Conservation (phyloP, 1,140 invertebrate species). For the Drosophila tani region DNA sequence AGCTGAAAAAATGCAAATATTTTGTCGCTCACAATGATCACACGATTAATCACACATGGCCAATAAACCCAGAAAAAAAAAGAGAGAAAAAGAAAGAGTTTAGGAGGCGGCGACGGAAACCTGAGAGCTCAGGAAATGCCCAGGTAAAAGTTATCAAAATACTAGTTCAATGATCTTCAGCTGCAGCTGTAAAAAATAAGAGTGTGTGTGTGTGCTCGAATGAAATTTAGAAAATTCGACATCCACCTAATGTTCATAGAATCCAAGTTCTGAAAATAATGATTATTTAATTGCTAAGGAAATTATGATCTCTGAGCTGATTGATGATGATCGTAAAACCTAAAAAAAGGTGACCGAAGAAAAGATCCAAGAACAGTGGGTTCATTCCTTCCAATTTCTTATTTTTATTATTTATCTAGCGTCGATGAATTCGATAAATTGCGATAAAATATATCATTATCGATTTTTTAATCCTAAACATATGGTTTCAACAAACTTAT, state of each 20-base stretch:
- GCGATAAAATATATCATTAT: too few relatives aligned
- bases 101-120: constrained; percentile 40
- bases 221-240: neutral
- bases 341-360: neutral
- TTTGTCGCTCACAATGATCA: constrained; percentile 31
- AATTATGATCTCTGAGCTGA: constrained; percentile 1
- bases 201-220: neutral
- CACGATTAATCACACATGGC: constrained; percentile 25
- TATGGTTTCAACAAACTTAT: too few relatives aligned
- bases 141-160: constrained; percentile 42
- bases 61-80: constrained; percentile 20
- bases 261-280: constrained; percentile 1
- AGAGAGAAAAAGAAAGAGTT: constrained; percentile 27
- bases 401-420: too few relatives aligned
- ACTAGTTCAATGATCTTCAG: constrained; percentile 44
- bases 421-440: too few relatives aligned
- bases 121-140: constrained; percentile 41
- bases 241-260: neutral
- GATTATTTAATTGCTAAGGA: constrained; percentile 28
- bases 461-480: too few relatives aligned
- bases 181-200: constrained; percentile 7
- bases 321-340: constrained; percentile 5
- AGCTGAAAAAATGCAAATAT: constrained; percentile 39
- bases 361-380: neutral
- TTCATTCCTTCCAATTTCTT: too few relatives aligned